Percentiles rank a stretch among this genome's conserved stretches.
phyloP scores from a whole-genome alignment of 1,140 invertebrate genomes.

The Cecropterus lyciades region DNA sequence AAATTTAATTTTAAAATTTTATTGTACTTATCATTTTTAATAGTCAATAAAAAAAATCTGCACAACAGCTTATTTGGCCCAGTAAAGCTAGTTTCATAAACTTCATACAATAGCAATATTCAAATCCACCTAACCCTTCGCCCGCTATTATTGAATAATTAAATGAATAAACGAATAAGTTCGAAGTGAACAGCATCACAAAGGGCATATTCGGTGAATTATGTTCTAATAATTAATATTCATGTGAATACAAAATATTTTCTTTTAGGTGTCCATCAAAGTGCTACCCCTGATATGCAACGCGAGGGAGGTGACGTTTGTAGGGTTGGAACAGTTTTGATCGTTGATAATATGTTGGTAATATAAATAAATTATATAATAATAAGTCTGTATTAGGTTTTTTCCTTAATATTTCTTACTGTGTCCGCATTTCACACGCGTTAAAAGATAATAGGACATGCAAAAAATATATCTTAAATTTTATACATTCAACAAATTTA shows the following conservation, averaged over 20 bases:
- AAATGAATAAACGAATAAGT: constrained; percentile 53
- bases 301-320: constrained; percentile 20
- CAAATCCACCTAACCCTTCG: constrained; percentile 45
- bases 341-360: too few species aligned
- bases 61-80: constrained; percentile 31
- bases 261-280: constrained; percentile 72
- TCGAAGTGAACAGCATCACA: constrained; percentile 60
- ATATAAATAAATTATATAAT: too few species aligned
- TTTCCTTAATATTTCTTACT: too few species aligned
- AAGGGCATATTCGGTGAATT: constrained; percentile 66
- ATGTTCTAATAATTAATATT: constrained; percentile 74
- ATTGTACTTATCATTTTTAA: too few species aligned
- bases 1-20: too few species aligned
- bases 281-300: constrained; percentile 32
- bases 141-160: constrained; percentile 57
- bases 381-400: too few species aligned
- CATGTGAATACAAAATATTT: constrained; percentile 67
- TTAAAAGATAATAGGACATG: too few species aligned
- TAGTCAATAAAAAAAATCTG: constrained; percentile 2
- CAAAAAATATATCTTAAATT: too few species aligned
- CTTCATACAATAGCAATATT: constrained; percentile 32
- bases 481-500: too few species aligned
- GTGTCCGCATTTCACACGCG: too few species aligned
- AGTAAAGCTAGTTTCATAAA: too few species aligned
- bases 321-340: constrained; percentile 37